These are phyloP conservation scores for Penaeus indicus DNA, from an alignment of 1,140 invertebrate species.

Conservation along the genomic window DNA sequence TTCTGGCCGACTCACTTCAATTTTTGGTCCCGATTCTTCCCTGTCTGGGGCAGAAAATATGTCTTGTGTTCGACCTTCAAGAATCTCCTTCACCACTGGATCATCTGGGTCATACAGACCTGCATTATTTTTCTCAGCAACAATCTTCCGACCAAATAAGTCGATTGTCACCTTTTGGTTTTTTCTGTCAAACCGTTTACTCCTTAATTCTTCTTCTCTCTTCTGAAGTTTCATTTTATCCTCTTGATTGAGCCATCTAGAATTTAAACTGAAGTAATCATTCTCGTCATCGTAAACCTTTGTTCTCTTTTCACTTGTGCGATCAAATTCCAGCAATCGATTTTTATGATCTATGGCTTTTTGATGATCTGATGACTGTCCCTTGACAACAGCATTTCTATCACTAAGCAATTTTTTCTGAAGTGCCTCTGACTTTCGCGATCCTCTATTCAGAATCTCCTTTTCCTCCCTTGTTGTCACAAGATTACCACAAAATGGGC, in stretches of 20 bases:
- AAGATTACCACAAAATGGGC: constrained; percentile 89
- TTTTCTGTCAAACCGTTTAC: constrained; percentile 78
- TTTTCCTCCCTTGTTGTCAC: constrained; percentile 83
- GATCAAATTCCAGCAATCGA: constrained; percentile 88
- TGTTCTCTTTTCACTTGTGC: constrained; percentile 85
- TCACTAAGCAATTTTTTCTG: constrained; percentile 79
- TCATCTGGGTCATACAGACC: constrained; percentile 71
- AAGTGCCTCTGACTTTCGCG: constrained; percentile 79
- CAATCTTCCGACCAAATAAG: constrained; percentile 78
- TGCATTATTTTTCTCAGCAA: constrained; percentile 71
- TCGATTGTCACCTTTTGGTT: constrained; percentile 82
- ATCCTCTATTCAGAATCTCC: constrained; percentile 77
- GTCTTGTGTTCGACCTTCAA: constrained; percentile 66
- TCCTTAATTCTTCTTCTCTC: constrained; percentile 79
- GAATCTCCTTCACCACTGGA: constrained; percentile 70
- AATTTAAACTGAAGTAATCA: constrained; percentile 90
- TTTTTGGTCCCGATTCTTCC: constrained; percentile 42
- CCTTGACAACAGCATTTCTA: constrained; percentile 67
- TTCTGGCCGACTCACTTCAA: constrained; percentile 60
- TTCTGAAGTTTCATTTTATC: constrained; percentile 80
- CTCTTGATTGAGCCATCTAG: constrained; percentile 82
- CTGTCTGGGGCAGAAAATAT: constrained; percentile 64
- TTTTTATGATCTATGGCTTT: constrained; percentile 86
- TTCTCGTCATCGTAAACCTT: constrained; percentile 94
- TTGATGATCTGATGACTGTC: constrained; percentile 69